Base-by-base conservation (phyloP, 2,113 vertebrate genomes). In the Puffinus mauretanicus region DNA sequence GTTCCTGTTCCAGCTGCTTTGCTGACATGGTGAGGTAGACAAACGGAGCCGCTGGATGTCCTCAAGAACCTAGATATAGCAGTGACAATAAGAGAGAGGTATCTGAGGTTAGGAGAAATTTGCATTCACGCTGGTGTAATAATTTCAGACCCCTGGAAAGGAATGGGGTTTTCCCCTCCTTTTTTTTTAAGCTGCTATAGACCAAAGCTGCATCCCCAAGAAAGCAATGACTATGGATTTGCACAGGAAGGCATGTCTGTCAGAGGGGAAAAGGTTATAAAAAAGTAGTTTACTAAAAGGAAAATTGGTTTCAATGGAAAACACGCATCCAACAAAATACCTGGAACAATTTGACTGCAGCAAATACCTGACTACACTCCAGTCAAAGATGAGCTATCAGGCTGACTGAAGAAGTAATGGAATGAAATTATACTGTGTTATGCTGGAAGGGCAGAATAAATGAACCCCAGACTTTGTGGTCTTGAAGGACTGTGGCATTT, bases 341-440 rank as follows among this genome's bases (percentile, higher is more conserved):
- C 62, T 94, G 66, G 58, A 94, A 88, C 49, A 85, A 79, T 89
- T 8, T 90, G 60, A 82, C 69, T 82, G 80, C 79, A 88, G 72
- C 69, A 82, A 94, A 90, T 85, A 80, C 46, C 87, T 93, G 78
- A 76, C 94, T 13, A 44, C 87, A 73, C 75, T 93, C 79, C 87
- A 96, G 81, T 44, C 73, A 89, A 85, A 80, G 81, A 77, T 89
- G 89, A 97, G 83, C 40, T 90, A 76, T 76, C 62, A 46, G 66
- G 29, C 83, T 95, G 83, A 65, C 86, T 85, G 91, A 82, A 96
- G 70, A 94, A 89, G 88, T 91, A 95, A 80, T 76, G 46, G 78
- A 91, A 89, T 95, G 58, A 95, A 95, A 96, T 97, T 85, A 83
- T 72, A 36, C 66, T 90, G 52, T 84, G 60, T 78, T 88, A 72